phyloP scores from a whole-genome alignment of 2,888 invertebrate species.

The Agrotis clavis region DNA sequence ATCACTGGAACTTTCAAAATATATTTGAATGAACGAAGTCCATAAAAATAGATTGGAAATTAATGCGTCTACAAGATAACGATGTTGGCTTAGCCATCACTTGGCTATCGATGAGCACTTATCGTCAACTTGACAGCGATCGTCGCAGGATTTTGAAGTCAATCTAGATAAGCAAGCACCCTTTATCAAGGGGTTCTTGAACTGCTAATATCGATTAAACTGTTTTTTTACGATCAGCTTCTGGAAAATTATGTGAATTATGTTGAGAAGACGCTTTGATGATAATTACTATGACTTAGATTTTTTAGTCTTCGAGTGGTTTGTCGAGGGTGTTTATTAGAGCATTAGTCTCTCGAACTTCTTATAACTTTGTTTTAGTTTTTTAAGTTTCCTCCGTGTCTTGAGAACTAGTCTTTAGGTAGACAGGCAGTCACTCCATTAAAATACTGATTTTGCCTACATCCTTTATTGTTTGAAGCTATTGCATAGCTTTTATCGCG shows the following conservation, averaged over 20 bases:
- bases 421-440: too few relatives aligned
- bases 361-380: too few relatives aligned
- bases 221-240: not conserved
- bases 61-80: constrained; percentile 21
- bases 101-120: constrained; percentile 39
- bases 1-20: too few relatives aligned
- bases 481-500: too few relatives aligned
- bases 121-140: constrained; percentile 37
- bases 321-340: too few relatives aligned
- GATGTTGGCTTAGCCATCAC: constrained; percentile 9
- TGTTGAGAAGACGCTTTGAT: not conserved
- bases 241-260: not conserved
- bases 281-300: not conserved
- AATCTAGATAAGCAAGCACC: constrained; percentile 30
- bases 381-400: too few relatives aligned
- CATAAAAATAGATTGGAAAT: constrained; percentile 5
- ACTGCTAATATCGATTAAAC: constrained; percentile 18
- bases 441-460: too few relatives aligned
- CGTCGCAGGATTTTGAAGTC: constrained; percentile 34
- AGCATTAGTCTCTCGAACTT: too few relatives aligned
- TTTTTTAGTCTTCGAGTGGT: too few relatives aligned
- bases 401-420: too few relatives aligned
- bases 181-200: not conserved
- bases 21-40: not conserved
- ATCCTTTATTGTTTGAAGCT: too few relatives aligned